These are phyloP conservation scores for Indicator maculatus DNA, from an alignment of 2,113 vertebrate species.

Conservation along the genomic window DNA sequence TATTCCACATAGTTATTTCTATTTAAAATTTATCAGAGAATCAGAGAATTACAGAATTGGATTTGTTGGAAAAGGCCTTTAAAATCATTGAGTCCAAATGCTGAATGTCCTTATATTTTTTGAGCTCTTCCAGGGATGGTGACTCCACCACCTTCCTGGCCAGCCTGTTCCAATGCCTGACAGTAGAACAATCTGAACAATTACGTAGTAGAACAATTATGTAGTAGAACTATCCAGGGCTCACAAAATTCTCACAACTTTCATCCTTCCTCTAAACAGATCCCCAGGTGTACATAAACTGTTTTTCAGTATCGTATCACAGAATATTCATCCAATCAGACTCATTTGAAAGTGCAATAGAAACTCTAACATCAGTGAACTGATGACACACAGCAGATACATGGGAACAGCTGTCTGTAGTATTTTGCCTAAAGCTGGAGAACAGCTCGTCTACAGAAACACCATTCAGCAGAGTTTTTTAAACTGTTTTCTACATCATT, in stretches of 20 bases:
- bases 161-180: no score
- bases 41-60: no score
- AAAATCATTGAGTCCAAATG: no score
- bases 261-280: neutral
- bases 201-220: no score
- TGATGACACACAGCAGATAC: neutral
- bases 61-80: no score
- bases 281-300: neutral
- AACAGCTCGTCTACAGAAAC: conserved; percentile 21
- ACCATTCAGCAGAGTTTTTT: conserved; percentile 54
- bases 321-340: neutral
- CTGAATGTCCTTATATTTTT: no score
- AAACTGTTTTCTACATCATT: conserved; percentile 63
- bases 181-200: no score
- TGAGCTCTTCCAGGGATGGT: no score
- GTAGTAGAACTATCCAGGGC: neutral
- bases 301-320: conserved; percentile 9
- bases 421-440: conserved; percentile 45
- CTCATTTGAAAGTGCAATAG: neutral
- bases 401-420: conserved; percentile 31
- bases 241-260: neutral
- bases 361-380: conserved; percentile 16
- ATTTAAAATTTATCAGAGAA: neutral
- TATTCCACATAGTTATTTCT: neutral
- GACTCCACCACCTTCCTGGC: no score